Evolutionary conservation across 2,113 vertebrate species (phyloP).

Genomic region (Cepphus grylle): DNA sequence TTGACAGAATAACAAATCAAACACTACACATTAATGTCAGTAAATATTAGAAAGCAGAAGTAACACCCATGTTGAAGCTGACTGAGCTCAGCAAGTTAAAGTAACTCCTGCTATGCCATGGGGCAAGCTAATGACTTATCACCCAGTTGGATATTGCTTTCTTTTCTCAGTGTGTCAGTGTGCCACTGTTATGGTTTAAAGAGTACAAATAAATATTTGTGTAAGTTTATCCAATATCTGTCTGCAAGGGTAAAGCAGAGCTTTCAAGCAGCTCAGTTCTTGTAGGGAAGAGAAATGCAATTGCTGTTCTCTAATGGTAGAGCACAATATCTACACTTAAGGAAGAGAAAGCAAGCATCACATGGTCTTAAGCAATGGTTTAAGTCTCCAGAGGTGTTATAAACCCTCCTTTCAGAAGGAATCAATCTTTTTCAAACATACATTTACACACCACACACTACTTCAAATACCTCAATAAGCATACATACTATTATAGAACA

Average conservation of each 20-base stretch:
- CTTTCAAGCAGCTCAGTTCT: neutral
- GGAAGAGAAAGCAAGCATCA: neutral
- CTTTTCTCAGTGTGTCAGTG: neutral
- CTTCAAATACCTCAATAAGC: neutral
- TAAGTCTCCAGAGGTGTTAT: neutral
- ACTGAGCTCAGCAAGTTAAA: neutral
- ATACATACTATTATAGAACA: neutral
- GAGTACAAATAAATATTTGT: neutral
- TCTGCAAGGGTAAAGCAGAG: neutral
- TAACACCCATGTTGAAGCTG: neutral
- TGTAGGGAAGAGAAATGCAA: neutral
- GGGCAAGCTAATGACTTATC: neutral
- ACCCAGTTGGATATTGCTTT: neutral
- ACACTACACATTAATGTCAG: neutral
- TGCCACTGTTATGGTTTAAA: neutral
- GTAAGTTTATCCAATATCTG: neutral
- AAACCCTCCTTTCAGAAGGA: neutral
- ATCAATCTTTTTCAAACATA: slow-evolving; percentile 14
- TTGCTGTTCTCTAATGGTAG: neutral
- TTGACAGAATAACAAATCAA: slow-evolving; percentile 35
- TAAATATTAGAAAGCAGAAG: slow-evolving; percentile 42
- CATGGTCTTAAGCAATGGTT: neutral
- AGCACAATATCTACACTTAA: neutral
- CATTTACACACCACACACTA: neutral
- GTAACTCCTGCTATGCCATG: neutral